Conservation (phyloP, 1,140 invertebrate genomes). For the Drosophila tani region DNA sequence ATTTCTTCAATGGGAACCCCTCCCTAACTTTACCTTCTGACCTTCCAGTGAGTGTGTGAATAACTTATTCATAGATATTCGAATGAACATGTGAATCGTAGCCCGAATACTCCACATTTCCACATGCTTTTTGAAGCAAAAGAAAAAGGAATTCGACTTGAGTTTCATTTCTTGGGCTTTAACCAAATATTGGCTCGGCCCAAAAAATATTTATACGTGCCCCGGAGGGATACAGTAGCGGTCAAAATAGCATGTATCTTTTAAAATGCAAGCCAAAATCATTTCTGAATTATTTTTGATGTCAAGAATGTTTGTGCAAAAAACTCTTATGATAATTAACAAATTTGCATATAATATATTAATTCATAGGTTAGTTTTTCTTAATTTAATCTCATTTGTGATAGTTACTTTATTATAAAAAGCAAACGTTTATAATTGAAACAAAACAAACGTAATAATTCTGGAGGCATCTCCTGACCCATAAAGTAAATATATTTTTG, state of each 20-base stretch:
- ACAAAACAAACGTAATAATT: too few relatives aligned
- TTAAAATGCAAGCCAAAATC: too few relatives aligned
- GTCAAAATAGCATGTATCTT: neutral
- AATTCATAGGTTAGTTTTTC: too few relatives aligned
- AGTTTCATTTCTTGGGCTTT: constrained; percentile 18
- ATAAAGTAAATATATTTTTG: too few relatives aligned
- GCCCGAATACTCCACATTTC: neutral
- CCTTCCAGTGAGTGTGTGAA: constrained; percentile 31
- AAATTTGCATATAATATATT: too few relatives aligned
- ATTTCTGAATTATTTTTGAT: too few relatives aligned
- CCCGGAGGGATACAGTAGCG: neutral
- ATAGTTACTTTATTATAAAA: too few relatives aligned
- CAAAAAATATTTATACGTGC: constrained; percentile 38
- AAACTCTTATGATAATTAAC: too few relatives aligned
- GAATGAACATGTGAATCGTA: neutral
- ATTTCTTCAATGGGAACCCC: constrained; percentile 5
- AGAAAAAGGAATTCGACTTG: neutral
- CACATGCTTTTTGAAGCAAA: neutral
- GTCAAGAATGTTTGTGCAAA: too few relatives aligned
- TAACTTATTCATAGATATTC: constrained; percentile 3
- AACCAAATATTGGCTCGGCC: constrained; percentile 39
- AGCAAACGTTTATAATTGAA: too few relatives aligned
- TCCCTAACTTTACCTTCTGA: neutral
- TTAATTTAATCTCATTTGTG: too few relatives aligned
- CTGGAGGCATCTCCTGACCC: too few relatives aligned